Evolutionary conservation across 2,888 invertebrate genomes (phyloP).

Genomic region (Coronaproctus castanopsis): DNA sequence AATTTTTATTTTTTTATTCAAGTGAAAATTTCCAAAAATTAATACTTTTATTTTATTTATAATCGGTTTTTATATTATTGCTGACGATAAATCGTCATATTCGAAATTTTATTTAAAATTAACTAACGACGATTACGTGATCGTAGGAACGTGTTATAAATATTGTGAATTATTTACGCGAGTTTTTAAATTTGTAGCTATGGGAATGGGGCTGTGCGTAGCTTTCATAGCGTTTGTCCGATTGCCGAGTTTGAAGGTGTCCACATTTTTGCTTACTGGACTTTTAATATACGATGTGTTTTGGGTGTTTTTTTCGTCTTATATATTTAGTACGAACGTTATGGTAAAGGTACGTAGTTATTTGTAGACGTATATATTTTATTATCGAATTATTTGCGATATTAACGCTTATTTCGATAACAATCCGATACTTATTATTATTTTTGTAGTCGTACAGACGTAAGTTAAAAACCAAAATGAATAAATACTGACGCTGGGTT

Average conservation of each 20-base stretch:
- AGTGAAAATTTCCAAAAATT: no score
- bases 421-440: neutral
- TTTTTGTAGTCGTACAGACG: neutral
- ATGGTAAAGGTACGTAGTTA: conserved; percentile 73
- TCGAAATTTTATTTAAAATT: no score
- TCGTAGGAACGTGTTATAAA: no score
- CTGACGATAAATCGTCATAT: no score
- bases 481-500: no score
- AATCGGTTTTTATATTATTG: no score
- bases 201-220: conserved; percentile 96
- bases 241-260: conserved; percentile 85
- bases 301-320: conserved; percentile 97
- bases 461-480: no score
- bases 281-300: conserved; percentile 89
- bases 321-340: conserved; percentile 94
- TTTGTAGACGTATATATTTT: neutral
- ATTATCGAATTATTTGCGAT: neutral
- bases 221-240: conserved; percentile 94
- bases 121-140: no score
- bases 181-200: conserved; percentile 57
- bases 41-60: no score
- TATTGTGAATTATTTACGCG: no score
- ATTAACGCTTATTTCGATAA: no score
- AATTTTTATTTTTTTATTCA: no score
- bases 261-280: conserved; percentile 80